Percentiles rank a stretch among this genome's conserved stretches.
phyloP scores from a whole-genome alignment of 2,797 vertebrate genomes.

The Meda fulgida region DNA sequence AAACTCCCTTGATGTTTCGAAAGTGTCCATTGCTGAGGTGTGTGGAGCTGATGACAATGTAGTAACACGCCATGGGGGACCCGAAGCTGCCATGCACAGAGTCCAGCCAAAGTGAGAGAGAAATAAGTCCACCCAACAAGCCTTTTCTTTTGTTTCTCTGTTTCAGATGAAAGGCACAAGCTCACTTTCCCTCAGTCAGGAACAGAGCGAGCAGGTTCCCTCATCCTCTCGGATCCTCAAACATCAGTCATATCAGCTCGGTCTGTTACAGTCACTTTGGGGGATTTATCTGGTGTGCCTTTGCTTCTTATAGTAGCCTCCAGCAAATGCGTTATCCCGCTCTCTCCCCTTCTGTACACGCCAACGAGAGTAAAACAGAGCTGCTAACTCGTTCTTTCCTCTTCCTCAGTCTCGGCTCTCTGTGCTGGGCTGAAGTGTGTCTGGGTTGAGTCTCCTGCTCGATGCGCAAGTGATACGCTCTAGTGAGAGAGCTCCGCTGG shows the following conservation, averaged over 20 bases:
- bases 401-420: slow-evolving; percentile 39
- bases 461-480: slow-evolving; percentile 27
- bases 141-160: slow-evolving; percentile 17
- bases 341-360: neutral
- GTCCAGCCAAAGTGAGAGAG: slow-evolving; percentile 4
- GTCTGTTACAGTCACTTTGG: slow-evolving; percentile 33
- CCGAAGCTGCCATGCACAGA: slow-evolving; percentile 65
- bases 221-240: slow-evolving; percentile 42
- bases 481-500: slow-evolving; percentile 38
- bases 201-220: slow-evolving; percentile 4
- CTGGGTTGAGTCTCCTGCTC: slow-evolving; percentile 41
- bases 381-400: slow-evolving; percentile 20
- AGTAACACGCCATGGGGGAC: slow-evolving; percentile 95
- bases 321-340: slow-evolving; percentile 12
- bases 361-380: slow-evolving; percentile 7
- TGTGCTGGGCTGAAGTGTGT: slow-evolving; percentile 38
- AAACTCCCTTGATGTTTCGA: slow-evolving; percentile 98
- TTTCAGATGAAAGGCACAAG: slow-evolving; percentile 38
- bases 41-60: slow-evolving; percentile 98
- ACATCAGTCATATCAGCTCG: slow-evolving; percentile 10
- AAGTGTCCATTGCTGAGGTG: slow-evolving; percentile 97
- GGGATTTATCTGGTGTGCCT: slow-evolving; percentile 12
- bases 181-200: slow-evolving; percentile 50
- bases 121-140: slow-evolving; percentile 40
- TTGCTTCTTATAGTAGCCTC: slow-evolving; percentile 35